Evolutionary conservation across 2,888 invertebrate genomes (phyloP).

Genomic region (Empis livida): DNA sequence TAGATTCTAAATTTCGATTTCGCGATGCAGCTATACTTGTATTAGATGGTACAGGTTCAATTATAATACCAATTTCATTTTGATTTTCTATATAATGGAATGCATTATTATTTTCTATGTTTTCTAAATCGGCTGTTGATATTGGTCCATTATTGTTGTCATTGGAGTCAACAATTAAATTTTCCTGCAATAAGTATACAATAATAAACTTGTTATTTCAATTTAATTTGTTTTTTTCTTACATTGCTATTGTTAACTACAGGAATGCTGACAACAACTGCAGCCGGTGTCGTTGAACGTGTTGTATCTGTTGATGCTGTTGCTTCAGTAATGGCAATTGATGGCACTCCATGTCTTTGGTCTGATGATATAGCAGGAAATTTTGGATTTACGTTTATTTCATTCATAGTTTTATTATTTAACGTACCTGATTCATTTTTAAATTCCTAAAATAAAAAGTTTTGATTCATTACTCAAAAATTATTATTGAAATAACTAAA

Average conservation of each 20-base stretch:
- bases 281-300: neutral
- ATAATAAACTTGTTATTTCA: too few relatives aligned
- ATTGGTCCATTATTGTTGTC: slow-evolving; percentile 46
- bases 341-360: slow-evolving; percentile 5
- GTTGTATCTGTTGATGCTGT: neutral
- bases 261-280: neutral
- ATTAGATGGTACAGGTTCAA: slow-evolving; percentile 7
- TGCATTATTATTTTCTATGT: slow-evolving; percentile 44
- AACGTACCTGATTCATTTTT: slow-evolving; percentile 14
- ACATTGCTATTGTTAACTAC: slow-evolving; percentile 11
- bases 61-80: slow-evolving; percentile 11
- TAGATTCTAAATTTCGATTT: slow-evolving; percentile 8
- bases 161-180: slow-evolving; percentile 11
- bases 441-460: slow-evolving; percentile 12
- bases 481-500: neutral
- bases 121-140: slow-evolving; percentile 43
- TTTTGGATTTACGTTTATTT: slow-evolving; percentile 15
- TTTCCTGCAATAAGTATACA: too few relatives aligned
- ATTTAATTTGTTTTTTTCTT: slow-evolving; percentile 1
- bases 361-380: slow-evolving; percentile 15
- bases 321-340: slow-evolving; percentile 1
- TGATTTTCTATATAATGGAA: slow-evolving; percentile 35
- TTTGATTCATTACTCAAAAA: neutral
- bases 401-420: slow-evolving; percentile 3
- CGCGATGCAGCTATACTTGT: neutral